Evolutionary conservation across 2,888 invertebrate genomes (phyloP).

Genomic region (Agyllia agylla): DNA sequence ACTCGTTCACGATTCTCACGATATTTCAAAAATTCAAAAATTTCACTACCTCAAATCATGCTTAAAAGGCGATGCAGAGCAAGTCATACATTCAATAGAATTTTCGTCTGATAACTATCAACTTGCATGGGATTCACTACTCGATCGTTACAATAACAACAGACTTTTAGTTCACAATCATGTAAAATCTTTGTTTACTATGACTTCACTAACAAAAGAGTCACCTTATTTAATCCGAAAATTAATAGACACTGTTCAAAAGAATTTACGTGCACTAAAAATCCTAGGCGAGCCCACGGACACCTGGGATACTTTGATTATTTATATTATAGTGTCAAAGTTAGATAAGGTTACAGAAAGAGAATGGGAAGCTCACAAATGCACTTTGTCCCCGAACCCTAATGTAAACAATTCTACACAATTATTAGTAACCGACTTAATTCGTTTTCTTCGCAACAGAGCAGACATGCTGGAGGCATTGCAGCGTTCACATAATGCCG

Average conservation of each 20-base stretch:
- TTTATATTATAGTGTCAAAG: constrained; percentile 63
- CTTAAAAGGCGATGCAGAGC: constrained; percentile 19
- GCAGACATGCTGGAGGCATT: constrained; percentile 38
- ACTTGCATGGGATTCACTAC: constrained; percentile 45
- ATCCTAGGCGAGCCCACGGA: constrained; percentile 54
- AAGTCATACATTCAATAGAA: constrained; percentile 35
- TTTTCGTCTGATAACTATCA: constrained; percentile 39
- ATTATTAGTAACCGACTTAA: constrained; percentile 15
- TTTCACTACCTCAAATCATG: constrained; percentile 47
- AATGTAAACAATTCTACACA: constrained; percentile 2
- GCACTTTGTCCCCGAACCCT: not conserved
- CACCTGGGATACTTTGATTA: constrained; percentile 57
- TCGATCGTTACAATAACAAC: constrained; percentile 39
- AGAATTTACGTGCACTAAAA: constrained; percentile 67
- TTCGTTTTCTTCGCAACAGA: constrained; percentile 22
- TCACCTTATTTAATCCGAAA: constrained; percentile 50
- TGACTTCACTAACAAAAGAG: constrained; percentile 46
- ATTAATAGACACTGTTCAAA: constrained; percentile 55
- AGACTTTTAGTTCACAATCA: constrained; percentile 50
- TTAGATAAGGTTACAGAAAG: constrained; percentile 66
- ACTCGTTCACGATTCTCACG: not conserved
- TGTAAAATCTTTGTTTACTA: constrained; percentile 63
- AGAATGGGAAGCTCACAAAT: constrained; percentile 64
- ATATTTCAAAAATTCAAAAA: constrained; percentile 29
- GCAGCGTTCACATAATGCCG: not conserved